Conservation (phyloP, 2,888 invertebrate genomes). For the Eurytoma adleriae region DNA sequence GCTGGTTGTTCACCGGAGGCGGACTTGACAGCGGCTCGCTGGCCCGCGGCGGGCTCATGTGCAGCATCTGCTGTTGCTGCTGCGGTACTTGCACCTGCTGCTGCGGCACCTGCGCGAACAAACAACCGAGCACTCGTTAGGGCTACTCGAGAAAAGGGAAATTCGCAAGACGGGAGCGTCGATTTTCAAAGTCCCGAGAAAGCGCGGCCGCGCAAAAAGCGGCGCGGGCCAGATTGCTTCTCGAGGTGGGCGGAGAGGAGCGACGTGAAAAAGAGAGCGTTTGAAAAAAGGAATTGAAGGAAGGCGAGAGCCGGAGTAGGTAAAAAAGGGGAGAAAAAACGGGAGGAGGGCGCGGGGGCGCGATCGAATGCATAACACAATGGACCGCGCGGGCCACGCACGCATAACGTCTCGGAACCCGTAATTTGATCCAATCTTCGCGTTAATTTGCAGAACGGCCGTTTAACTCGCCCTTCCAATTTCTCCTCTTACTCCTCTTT, state of each 20-base stretch:
- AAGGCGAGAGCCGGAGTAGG: background rate
- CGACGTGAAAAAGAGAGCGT: background rate
- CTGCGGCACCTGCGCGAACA: conserved; percentile 64
- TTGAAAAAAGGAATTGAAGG: background rate
- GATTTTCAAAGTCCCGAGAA: too few species aligned
- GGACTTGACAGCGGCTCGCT: conserved; percentile 70
- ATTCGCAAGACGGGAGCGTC: background rate
- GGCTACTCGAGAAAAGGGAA: background rate
- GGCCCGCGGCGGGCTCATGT: conserved; percentile 71
- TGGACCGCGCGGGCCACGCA: background rate
- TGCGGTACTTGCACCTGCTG: conserved; percentile 69
- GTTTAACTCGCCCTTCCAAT: conserved; percentile 47
- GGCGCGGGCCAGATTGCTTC: conserved; percentile 28
- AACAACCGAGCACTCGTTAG: too few species aligned
- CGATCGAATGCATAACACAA: conserved; percentile 51
- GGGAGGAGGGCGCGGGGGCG: background rate
- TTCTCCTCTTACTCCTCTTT: conserved; percentile 7
- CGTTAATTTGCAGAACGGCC: conserved; percentile 55
- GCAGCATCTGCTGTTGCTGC: conserved; percentile 74
- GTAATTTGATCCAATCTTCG: conserved; percentile 56
- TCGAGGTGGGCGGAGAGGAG: conserved; percentile 1
- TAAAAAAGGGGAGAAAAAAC: background rate
- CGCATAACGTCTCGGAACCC: conserved; percentile 36
- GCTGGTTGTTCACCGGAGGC: conserved; percentile 62
- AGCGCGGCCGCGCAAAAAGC: background rate